phyloP scores from a whole-genome alignment of 2,113 vertebrate genomes.

The Ciconia boyciana region DNA sequence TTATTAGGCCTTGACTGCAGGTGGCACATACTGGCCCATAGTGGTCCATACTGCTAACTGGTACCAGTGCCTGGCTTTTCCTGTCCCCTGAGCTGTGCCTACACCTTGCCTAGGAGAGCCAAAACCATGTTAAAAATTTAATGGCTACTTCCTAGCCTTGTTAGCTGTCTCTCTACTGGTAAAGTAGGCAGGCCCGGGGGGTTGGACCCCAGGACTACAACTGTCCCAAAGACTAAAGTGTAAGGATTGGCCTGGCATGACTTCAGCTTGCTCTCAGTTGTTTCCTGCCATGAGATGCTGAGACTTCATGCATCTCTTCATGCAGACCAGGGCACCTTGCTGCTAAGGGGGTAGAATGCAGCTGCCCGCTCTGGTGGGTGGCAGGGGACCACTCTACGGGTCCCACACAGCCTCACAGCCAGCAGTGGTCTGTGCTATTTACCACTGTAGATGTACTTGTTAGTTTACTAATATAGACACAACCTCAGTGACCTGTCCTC shows the following conservation, averaged over 20 bases:
- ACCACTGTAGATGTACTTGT: not conserved
- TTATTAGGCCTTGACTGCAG: not conserved
- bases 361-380: not conserved
- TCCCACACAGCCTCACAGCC: not conserved
- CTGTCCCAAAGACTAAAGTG: not conserved
- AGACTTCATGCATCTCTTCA: fast-evolving
- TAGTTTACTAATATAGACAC: not conserved
- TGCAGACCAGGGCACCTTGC: not conserved
- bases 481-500: not conserved
- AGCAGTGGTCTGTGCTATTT: not conserved
- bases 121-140: not conserved
- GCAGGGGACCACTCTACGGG: not conserved
- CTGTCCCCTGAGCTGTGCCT: not conserved
- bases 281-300: not conserved
- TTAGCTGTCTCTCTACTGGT: not conserved
- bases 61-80: not conserved
- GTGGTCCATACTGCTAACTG: not conserved
- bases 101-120: not conserved
- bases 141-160: not conserved
- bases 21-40: not conserved
- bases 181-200: not conserved
- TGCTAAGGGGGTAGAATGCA: not conserved
- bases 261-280: not conserved
- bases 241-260: not conserved
- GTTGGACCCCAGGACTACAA: not conserved